These are phyloP conservation scores for Drosophila oshimai DNA, from an alignment of 1,140 invertebrate species.

Conservation along the genomic window DNA sequence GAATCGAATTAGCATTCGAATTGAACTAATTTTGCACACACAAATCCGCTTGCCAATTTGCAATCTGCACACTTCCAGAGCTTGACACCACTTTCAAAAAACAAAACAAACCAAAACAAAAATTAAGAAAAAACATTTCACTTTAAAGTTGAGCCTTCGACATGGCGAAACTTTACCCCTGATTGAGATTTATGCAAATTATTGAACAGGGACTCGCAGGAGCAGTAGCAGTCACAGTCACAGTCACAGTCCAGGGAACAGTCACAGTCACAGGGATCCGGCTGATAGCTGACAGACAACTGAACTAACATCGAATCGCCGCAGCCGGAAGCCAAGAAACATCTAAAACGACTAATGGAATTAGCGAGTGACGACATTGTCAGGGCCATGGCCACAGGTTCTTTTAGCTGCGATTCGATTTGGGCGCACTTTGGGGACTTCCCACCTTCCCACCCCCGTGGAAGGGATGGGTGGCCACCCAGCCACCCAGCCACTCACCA, in stretches of 20 bases:
- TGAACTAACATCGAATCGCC: slow-evolving; percentile 24
- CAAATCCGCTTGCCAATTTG: slow-evolving; percentile 16
- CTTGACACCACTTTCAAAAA: slow-evolving; percentile 8
- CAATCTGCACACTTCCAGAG: slow-evolving; percentile 11
- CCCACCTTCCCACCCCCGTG: not conserved
- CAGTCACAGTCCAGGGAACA: not conserved
- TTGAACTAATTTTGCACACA: slow-evolving; percentile 14
- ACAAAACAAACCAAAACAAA: not conserved
- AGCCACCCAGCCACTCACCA: not conserved
- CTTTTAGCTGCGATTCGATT: slow-evolving; percentile 27
- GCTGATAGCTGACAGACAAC: slow-evolving; percentile 34
- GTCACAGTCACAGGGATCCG: slow-evolving; percentile 1
- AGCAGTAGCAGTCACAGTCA: too few species aligned
- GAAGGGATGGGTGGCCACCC: too few species aligned
- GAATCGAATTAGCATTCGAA: slow-evolving; percentile 28
- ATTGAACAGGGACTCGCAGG: not conserved
- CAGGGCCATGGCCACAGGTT: slow-evolving; percentile 41
- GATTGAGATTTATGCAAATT: slow-evolving; percentile 3
- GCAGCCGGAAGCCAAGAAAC: slow-evolving; percentile 41
- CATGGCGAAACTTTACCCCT: slow-evolving; percentile 1
- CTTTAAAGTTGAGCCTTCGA: slow-evolving; percentile 27
- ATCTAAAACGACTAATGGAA: slow-evolving; percentile 35
- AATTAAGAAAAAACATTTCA: slow-evolving; percentile 1
- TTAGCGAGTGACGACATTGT: slow-evolving; percentile 39
- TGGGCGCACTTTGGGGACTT: slow-evolving; percentile 40